Conservation (phyloP, 2,888 invertebrate genomes). For the Xanthia icteritia region DNA sequence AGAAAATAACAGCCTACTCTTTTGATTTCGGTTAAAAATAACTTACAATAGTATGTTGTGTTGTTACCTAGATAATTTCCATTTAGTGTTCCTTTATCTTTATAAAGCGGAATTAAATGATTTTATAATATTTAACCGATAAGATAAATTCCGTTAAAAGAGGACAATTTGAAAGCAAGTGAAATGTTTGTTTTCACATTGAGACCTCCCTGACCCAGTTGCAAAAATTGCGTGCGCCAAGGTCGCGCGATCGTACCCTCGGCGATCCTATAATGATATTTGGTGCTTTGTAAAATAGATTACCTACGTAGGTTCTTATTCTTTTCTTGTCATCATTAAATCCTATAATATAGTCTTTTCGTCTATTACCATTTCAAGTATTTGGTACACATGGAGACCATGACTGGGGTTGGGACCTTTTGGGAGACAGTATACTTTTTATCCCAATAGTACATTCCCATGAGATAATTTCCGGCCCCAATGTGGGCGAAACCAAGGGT, state of each 20-base stretch:
- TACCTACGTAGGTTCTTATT: not conserved
- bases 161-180: conserved; percentile 30
- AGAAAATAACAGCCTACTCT: not conserved
- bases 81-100: conserved; percentile 15
- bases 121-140: conserved; percentile 41
- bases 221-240: conserved; percentile 56
- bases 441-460: no score
- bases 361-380: not conserved
- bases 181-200: conserved; percentile 48
- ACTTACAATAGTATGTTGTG: not conserved
- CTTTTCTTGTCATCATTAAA: not conserved
- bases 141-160: conserved; percentile 37
- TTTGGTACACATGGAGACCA: no score
- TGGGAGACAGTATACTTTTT: no score
- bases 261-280: conserved; percentile 12
- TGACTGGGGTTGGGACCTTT: not conserved
- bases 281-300: not conserved
- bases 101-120: conserved; percentile 31
- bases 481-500: not conserved
- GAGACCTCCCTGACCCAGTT: conserved; percentile 59
- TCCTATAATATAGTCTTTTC: not conserved
- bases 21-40: not conserved
- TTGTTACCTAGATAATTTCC: not conserved
- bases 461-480: not conserved
- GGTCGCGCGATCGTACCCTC: conserved; percentile 41